Base-by-base conservation (phyloP, 2,113 vertebrate genomes). In the Paramormyrops kingsleyae region DNA sequence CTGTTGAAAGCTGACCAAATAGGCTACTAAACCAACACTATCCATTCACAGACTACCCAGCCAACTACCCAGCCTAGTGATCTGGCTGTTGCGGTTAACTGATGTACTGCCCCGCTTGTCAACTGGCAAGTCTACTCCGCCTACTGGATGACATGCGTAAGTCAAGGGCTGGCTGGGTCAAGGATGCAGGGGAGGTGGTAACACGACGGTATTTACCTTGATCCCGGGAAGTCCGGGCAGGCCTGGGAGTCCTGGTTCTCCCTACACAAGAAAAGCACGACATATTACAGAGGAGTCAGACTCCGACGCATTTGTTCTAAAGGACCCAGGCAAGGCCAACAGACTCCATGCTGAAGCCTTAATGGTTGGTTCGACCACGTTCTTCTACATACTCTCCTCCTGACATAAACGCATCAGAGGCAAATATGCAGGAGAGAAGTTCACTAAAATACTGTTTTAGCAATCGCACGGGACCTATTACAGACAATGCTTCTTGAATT, bases 201-300 rank as follows among this genome's bases (percentile, higher is more conserved):
- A 91, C 87, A 91, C 90, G 91, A 62, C 87, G 91, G 91, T 94
- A 96, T 97, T 99, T 99, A 99, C 99, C 99, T 99, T 99, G 97
- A 99, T 99, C 94, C 99, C 99, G 94, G 99, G 99, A 93, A 99
- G 97, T 97, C 99, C 99, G 97, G 99, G 99, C 95, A 99, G 97
- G 96, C 99, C 99, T 96, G 99, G 99, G 95, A 99, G 98, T 96
- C 99, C 99, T 97, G 99, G 98, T 97, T 99, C 99, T 97, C 99
- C 99, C 98, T 99, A 97, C 91, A 97, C 56, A 96, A 96, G 96
- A 98, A 98, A 97, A 99, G 97, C 96, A 96, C 94, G 97, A 95
- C 95, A 96, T 88, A 97, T 98, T 99, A 98, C 94, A 98, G 97
- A 95, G 94, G 93, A 95, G 94, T 94, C 93, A 93, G 94, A 94